Conservation (phyloP, 2,797 vertebrate genomes). For the Mus minutoides region DNA sequence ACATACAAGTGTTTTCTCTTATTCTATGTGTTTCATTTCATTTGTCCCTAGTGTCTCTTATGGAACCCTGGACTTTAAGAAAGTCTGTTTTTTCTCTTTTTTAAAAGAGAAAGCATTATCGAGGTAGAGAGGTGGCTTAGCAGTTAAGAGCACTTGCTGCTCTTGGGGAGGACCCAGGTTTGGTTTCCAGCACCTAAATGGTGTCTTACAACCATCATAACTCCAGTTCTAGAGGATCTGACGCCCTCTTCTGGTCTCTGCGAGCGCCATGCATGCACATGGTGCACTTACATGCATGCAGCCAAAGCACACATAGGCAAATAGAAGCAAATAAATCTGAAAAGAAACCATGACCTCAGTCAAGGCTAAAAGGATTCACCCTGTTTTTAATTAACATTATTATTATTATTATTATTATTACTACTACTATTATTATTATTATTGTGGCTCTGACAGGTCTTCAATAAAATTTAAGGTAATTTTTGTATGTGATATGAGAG, state of each 20-base stretch:
- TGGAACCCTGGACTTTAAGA: not conserved
- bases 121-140: not conserved
- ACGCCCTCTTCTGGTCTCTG: no score
- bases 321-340: not conserved
- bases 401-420: not conserved
- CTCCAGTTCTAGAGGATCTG: not conserved
- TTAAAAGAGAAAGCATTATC: not conserved
- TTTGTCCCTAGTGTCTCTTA: not conserved
- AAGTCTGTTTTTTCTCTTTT: not conserved
- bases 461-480: not conserved
- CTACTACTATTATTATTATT: not conserved
- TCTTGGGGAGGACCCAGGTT: not conserved
- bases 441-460: not conserved
- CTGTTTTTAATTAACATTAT: not conserved
- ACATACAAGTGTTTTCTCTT: conserved; percentile 41
- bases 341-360: not conserved
- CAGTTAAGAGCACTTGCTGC: not conserved
- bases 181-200: not conserved
- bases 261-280: not conserved
- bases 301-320: not conserved
- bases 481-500: not conserved
- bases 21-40: not conserved
- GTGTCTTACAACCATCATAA: not conserved
- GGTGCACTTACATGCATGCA: not conserved
- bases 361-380: not conserved